Conservation (phyloP, 2,113 vertebrate species). For the Coreoperca whiteheadi region DNA sequence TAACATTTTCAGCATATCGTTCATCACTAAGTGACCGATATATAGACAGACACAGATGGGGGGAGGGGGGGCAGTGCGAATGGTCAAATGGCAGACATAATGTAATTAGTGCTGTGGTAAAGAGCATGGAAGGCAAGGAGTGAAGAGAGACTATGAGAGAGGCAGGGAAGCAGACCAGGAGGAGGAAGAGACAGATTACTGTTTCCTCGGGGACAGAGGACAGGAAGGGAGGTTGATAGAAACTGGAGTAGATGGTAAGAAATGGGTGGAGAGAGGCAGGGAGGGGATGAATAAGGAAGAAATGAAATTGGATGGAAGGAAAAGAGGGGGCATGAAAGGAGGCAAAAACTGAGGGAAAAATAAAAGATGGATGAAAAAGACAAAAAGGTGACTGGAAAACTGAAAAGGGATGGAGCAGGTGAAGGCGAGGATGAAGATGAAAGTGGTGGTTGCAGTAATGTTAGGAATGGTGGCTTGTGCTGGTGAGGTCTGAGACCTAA, state of each 20-base stretch:
- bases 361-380: background rate
- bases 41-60: conserved; percentile 4
- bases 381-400: background rate
- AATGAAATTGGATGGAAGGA: background rate
- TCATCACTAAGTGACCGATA: background rate
- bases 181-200: conserved; percentile 57
- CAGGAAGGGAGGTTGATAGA: conserved; percentile 60
- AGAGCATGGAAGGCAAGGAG: conserved; percentile 12
- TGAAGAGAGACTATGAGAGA: conserved; percentile 20
- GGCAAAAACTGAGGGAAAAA: background rate
- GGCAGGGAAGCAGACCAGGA: conserved; percentile 33
- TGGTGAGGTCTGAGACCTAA: background rate
- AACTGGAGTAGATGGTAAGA: conserved; percentile 53
- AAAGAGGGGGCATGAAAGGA: background rate
- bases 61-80: background rate
- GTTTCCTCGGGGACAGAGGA: conserved; percentile 64
- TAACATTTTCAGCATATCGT: background rate
- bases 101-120: conserved; percentile 43
- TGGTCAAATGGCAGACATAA: conserved; percentile 32
- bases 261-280: conserved; percentile 26
- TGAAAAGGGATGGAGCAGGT: conserved; percentile 1
- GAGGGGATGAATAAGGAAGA: background rate
- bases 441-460: background rate
- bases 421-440: background rate
- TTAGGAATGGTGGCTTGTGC: background rate